Evolutionary conservation across 2,113 vertebrate species (phyloP).

Genomic region (Mormyrus iriodes): DNA sequence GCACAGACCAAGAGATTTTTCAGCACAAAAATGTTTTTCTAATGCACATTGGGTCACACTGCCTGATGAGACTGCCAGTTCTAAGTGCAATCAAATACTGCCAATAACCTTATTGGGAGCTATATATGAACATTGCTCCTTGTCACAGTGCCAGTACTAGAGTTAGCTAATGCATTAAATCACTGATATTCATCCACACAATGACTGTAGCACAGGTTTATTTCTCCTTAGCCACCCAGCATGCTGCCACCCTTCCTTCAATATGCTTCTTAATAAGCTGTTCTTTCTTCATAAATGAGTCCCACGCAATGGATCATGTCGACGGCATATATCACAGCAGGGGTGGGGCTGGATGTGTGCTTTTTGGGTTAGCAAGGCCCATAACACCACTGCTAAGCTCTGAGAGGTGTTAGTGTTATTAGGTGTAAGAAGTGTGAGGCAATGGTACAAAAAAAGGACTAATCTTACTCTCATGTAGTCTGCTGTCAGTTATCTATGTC

Average conservation of each 20-base stretch:
- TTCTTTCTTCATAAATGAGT: constrained; percentile 1
- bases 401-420: background rate
- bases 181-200: background rate
- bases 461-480: background rate
- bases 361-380: background rate
- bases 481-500: background rate
- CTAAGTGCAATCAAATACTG: background rate
- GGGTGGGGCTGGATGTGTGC: background rate
- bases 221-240: too few species aligned
- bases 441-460: background rate
- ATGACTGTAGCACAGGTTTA: background rate
- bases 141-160: constrained; percentile 13
- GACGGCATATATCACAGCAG: background rate
- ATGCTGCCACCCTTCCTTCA: background rate
- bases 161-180: constrained; percentile 28
- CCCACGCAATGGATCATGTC: background rate
- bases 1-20: background rate
- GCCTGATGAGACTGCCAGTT: background rate
- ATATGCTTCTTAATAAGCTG: background rate
- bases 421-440: background rate
- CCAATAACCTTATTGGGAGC: background rate
- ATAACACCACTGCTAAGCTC: background rate
- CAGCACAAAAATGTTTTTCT: background rate
- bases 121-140: constrained; percentile 38
- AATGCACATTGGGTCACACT: background rate